Evolutionary conservation across 2,888 invertebrate genomes (phyloP).

Genomic region (Drosophila nr. medialis): DNA sequence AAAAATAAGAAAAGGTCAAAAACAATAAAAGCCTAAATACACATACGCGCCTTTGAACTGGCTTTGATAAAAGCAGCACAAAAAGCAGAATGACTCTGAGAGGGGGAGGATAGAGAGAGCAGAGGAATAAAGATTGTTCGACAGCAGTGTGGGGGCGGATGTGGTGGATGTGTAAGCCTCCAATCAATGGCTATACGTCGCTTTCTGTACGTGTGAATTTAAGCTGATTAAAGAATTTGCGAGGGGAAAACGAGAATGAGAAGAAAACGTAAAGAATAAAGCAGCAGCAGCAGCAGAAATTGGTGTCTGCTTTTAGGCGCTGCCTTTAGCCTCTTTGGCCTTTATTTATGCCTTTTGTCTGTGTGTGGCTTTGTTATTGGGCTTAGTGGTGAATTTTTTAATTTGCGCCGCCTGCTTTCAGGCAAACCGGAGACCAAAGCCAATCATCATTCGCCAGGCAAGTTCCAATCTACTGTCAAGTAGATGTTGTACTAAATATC

Average conservation of each 20-base stretch:
- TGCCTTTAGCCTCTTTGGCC: slow-evolving; percentile 52
- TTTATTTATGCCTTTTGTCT: slow-evolving; percentile 75
- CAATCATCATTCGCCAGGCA: slow-evolving; percentile 68
- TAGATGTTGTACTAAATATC: slow-evolving; percentile 17
- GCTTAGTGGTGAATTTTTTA: slow-evolving; percentile 67
- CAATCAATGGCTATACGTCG: slow-evolving; percentile 80
- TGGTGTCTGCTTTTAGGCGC: slow-evolving; percentile 76
- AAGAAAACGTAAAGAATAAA: slow-evolving; percentile 16
- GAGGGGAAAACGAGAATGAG: slow-evolving; percentile 13
- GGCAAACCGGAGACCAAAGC: slow-evolving; percentile 46
- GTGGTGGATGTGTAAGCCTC: slow-evolving; percentile 63
- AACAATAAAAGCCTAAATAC: slow-evolving; percentile 81
- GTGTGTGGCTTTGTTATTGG: slow-evolving; percentile 67
- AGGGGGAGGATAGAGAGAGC: neutral
- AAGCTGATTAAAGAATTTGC: slow-evolving; percentile 83
- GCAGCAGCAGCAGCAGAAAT: slow-evolving; percentile 52
- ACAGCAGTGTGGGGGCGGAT: neutral
- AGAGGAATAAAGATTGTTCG: slow-evolving; percentile 38
- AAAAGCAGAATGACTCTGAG: slow-evolving; percentile 6
- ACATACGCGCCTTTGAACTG: slow-evolving; percentile 79
- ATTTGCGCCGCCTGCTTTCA: slow-evolving; percentile 47
- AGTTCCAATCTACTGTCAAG: slow-evolving; percentile 58
- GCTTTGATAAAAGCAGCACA: slow-evolving; percentile 70
- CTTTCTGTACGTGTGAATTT: slow-evolving; percentile 83
- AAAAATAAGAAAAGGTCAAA: slow-evolving; percentile 71